Percentiles rank a stretch among this genome's conserved stretches.
Conservation (phyloP, 1,140 invertebrate genomes). For the Apis florea region DNA sequence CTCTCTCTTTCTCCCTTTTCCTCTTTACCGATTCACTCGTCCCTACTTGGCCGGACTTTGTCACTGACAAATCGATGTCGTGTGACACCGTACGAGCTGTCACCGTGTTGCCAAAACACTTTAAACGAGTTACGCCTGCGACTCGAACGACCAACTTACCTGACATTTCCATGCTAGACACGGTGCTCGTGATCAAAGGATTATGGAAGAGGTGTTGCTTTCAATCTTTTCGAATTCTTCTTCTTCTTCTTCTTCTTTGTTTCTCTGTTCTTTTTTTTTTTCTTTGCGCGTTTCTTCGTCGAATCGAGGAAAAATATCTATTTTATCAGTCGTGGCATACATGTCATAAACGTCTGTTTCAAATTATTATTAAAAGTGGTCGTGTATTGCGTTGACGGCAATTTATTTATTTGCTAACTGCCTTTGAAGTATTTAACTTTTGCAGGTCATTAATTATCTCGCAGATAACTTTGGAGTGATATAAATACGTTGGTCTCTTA, state of each 20-base stretch:
- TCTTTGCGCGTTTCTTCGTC: too few relatives aligned
- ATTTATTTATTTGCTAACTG: too few relatives aligned
- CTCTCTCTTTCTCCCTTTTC: background rate
- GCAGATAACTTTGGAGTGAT: too few relatives aligned
- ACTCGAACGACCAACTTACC: background rate
- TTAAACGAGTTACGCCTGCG: conserved; percentile 49
- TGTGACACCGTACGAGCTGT: conserved; percentile 55
- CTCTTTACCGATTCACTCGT: background rate
- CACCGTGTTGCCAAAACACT: conserved; percentile 68
- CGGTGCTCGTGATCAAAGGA: background rate
- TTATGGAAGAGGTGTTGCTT: too few relatives aligned
- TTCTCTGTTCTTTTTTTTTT: background rate
- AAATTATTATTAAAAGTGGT: too few relatives aligned
- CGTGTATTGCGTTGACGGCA: too few relatives aligned
- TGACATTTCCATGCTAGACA: background rate
- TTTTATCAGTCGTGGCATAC: too few relatives aligned
- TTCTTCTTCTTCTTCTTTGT: background rate
- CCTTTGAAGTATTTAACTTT: too few relatives aligned
- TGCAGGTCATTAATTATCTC: too few relatives aligned
- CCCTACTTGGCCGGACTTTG: conserved; percentile 33
- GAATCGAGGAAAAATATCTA: too few relatives aligned
- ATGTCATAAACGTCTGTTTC: too few relatives aligned
- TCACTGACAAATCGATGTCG: conserved; percentile 70
- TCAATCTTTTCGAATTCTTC: background rate
- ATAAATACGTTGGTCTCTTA: too few relatives aligned